Percentiles rank a stretch among this genome's conserved stretches.
phyloP scores from a whole-genome alignment of 2,888 invertebrate species.

The Disparrhopalites patrizii region DNA sequence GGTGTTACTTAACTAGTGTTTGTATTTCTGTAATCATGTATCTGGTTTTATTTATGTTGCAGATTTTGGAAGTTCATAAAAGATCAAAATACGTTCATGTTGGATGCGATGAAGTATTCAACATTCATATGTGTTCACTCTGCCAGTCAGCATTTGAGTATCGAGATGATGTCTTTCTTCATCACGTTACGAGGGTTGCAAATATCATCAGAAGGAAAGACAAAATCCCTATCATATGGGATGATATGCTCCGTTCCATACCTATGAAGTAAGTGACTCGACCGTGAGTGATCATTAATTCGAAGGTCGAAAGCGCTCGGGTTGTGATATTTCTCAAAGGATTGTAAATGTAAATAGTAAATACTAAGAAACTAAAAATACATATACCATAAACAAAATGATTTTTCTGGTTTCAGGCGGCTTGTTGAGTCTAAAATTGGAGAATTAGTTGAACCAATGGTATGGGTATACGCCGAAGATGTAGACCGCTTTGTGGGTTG shows the following conservation, averaged over 20 bases:
- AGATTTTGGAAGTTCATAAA: constrained; percentile 52
- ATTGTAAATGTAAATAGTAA: too few relatives aligned
- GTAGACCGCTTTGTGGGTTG: constrained; percentile 57
- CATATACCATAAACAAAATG: too few relatives aligned
- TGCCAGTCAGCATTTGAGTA: constrained; percentile 52
- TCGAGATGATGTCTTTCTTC: constrained; percentile 61
- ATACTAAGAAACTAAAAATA: too few relatives aligned
- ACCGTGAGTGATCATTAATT: too few relatives aligned
- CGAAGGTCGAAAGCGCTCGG: too few relatives aligned
- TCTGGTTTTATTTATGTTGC: constrained; percentile 27
- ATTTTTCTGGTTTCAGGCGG: constrained; percentile 25
- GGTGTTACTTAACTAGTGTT: neutral
- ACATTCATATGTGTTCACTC: constrained; percentile 64
- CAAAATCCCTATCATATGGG: constrained; percentile 74
- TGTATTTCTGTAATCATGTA: constrained; percentile 1
- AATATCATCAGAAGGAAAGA: constrained; percentile 51
- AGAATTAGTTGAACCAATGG: constrained; percentile 67
- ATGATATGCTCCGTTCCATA: constrained; percentile 72
- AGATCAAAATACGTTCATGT: constrained; percentile 61
- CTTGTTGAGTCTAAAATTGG: constrained; percentile 61
- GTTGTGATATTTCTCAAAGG: too few relatives aligned
- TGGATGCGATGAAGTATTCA: constrained; percentile 66
- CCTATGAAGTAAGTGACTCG: constrained; percentile 46
- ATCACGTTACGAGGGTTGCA: constrained; percentile 63
- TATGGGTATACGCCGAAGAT: constrained; percentile 74